A percentile compares a stretch with the other conserved stretches of the same genome.
Evolutionary conservation across 64 coral and sea anemone species (phyloP).

Genomic region (Cladopsammia gracilis): DNA sequence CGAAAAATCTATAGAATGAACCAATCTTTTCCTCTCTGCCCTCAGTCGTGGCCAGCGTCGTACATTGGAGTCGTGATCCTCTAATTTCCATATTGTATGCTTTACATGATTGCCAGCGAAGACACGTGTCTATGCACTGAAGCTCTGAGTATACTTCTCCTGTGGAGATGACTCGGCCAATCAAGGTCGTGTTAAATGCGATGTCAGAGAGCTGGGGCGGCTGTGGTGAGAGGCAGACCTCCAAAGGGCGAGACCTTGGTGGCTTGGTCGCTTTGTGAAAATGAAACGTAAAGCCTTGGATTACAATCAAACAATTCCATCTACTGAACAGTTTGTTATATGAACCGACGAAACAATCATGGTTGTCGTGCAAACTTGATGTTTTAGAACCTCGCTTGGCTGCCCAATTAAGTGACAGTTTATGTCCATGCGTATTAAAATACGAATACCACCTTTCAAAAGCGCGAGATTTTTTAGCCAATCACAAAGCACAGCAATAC

Average conservation of each 20-base stretch:
- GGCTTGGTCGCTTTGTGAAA: too few species aligned
- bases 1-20: background rate
- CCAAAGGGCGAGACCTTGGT: background rate
- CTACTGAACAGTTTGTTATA: too few species aligned
- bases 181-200: background rate
- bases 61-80: background rate
- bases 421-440: too few species aligned
- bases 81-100: conserved; percentile 36
- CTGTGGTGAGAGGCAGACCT: background rate
- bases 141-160: conserved; percentile 41
- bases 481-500: too few species aligned
- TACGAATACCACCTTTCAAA: too few species aligned
- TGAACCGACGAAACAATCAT: too few species aligned
- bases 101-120: background rate
- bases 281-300: too few species aligned
- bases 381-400: too few species aligned
- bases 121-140: conserved; percentile 48
- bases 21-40: background rate
- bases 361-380: too few species aligned
- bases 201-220: background rate
- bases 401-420: too few species aligned
- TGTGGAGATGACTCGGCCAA: conserved; percentile 1
- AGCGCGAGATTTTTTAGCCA: too few species aligned
- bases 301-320: too few species aligned
- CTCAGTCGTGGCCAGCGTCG: background rate